A percentile compares a stretch with the other conserved stretches of the same genome.
phyloP scores from a whole-genome alignment of 2,113 vertebrate genomes.

The Podiceps cristatus region DNA sequence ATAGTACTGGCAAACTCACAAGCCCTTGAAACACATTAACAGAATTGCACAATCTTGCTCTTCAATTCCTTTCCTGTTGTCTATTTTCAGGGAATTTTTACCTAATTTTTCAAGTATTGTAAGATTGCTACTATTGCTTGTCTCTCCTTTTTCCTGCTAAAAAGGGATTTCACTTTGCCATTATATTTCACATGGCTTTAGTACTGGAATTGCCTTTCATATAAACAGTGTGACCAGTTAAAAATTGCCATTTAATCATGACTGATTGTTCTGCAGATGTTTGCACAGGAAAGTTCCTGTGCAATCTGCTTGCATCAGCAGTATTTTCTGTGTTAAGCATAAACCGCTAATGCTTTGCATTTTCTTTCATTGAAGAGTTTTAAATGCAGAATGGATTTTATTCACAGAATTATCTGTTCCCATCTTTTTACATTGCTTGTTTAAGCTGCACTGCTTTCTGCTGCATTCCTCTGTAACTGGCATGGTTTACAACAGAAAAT shows the following conservation, averaged over 20 bases:
- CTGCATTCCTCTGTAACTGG: background rate
- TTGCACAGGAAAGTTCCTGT: background rate
- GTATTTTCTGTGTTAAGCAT: background rate
- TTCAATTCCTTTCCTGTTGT: background rate
- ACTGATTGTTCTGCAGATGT: background rate
- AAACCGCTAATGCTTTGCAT: background rate
- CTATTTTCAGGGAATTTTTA: background rate
- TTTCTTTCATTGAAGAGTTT: background rate
- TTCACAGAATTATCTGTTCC: background rate
- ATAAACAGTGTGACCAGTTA: background rate
- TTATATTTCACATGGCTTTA: background rate
- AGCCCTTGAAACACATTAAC: background rate
- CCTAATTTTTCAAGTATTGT: background rate
- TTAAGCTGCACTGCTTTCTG: background rate
- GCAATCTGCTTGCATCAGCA: background rate
- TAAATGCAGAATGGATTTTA: background rate
- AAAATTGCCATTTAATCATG: background rate
- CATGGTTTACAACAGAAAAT: constrained; percentile 4
- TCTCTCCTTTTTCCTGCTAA: background rate
- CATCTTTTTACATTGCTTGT: background rate
- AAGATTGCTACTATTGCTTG: background rate
- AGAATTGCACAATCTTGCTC: background rate
- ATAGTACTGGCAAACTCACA: background rate
- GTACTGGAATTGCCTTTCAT: background rate
- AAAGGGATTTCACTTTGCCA: background rate